phyloP scores from a whole-genome alignment of 2,888 invertebrate species.

The Malthinus seriepunctatus region DNA sequence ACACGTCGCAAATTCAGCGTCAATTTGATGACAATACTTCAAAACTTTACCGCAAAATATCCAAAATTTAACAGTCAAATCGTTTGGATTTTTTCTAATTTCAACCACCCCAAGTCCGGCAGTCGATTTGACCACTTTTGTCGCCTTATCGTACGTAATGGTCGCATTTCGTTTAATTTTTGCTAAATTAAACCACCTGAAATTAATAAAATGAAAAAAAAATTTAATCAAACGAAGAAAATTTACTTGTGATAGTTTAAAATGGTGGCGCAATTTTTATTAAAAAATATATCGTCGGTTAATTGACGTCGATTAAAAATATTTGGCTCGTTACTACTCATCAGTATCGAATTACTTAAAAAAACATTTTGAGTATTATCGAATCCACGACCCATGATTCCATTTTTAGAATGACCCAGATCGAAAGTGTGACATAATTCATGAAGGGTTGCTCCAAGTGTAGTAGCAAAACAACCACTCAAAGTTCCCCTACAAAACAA shows the following conservation, averaged over 20 bases:
- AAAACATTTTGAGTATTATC: constrained; percentile 82
- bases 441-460: constrained; percentile 88
- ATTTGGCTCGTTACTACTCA: background rate
- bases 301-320: background rate
- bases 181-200: constrained; percentile 57
- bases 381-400: constrained; percentile 92
- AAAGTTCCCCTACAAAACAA: constrained; percentile 69
- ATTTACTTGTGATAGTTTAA: constrained; percentile 68
- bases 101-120: constrained; percentile 69
- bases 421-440: constrained; percentile 95
- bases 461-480: constrained; percentile 88
- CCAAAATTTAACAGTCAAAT: constrained; percentile 66
- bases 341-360: constrained; percentile 42
- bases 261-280: constrained; percentile 67
- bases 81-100: constrained; percentile 64
- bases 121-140: constrained; percentile 61
- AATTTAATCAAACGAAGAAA: constrained; percentile 26
- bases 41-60: constrained; percentile 63
- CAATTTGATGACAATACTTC: constrained; percentile 62
- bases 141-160: constrained; percentile 46
- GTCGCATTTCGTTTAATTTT: constrained; percentile 19
- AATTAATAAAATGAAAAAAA: constrained; percentile 36
- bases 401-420: constrained; percentile 86
- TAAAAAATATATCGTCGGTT: constrained; percentile 63
- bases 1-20: constrained; percentile 59